These are phyloP conservation scores for Coptodon bakossiorum DNA, from an alignment of 2,113 vertebrate genomes.

Conservation along the genomic window DNA sequence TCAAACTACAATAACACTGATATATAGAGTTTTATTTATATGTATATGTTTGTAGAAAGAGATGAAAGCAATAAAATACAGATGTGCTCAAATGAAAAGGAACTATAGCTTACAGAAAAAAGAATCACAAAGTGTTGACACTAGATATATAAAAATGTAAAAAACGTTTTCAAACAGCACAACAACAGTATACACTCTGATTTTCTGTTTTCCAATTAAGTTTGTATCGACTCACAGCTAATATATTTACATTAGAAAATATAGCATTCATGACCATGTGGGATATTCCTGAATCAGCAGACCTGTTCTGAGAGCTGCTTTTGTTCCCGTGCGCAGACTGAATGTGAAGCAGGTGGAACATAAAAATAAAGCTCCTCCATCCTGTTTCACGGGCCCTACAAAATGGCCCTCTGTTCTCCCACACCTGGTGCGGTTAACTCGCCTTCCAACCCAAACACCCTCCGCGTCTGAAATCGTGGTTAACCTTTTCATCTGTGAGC, in stretches of 20 bases:
- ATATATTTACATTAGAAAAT: slow-evolving; percentile 27
- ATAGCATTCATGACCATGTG: slow-evolving; percentile 13
- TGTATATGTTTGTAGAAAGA: background rate
- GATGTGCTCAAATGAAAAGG: background rate
- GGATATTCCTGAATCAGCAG: slow-evolving; percentile 48
- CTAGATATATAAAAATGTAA: slow-evolving; percentile 52
- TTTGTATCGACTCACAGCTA: slow-evolving; percentile 1
- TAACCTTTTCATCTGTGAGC: background rate
- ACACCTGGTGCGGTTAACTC: background rate
- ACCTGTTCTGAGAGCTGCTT: background rate
- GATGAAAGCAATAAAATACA: slow-evolving; percentile 17
- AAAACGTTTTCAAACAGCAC: slow-evolving; percentile 18
- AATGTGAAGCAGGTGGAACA: background rate
- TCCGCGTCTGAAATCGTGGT: background rate
- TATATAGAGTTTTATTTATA: background rate
- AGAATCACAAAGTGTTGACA: slow-evolving; percentile 21
- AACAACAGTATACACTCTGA: background rate
- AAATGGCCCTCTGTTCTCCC: slow-evolving; percentile 35
- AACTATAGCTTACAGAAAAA: slow-evolving; percentile 7
- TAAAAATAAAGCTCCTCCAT: background rate
- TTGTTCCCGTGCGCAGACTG: background rate
- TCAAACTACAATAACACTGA: slow-evolving; percentile 34
- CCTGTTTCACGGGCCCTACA: background rate
- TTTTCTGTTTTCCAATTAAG: slow-evolving; percentile 1
- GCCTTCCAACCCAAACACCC: slow-evolving; percentile 30